phyloP scores from a whole-genome alignment of 2,797 vertebrate genomes.

The Telmatherina bonti region DNA sequence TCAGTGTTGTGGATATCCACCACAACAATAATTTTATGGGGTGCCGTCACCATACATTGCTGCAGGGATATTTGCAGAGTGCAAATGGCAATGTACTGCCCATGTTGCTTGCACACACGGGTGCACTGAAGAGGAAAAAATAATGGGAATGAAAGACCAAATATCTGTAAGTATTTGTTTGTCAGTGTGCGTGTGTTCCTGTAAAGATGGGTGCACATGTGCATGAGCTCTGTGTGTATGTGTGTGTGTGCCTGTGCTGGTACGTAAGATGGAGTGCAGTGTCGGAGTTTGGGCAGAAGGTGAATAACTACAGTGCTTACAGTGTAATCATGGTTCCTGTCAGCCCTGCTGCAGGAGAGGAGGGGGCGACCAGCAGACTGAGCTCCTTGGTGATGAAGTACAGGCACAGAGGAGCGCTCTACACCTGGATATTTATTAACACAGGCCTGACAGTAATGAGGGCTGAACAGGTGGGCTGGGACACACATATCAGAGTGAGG shows the following conservation, averaged over 20 bases:
- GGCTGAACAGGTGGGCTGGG: conserved; percentile 86
- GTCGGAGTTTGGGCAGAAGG: conserved; percentile 85
- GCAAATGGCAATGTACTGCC: conserved; percentile 56
- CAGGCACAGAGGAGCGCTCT: conserved; percentile 81
- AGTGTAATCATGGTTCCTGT: conserved; percentile 88
- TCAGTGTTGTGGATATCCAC: conserved; percentile 34
- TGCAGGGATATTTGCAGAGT: conserved; percentile 52
- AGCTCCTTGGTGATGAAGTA: conserved; percentile 84
- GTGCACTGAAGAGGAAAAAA: conserved; percentile 62
- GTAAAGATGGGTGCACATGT: conserved; percentile 50
- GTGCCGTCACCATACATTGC: conserved; percentile 45
- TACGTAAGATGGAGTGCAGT: conserved; percentile 83
- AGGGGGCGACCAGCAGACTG: conserved; percentile 75
- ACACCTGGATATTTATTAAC: conserved; percentile 90
- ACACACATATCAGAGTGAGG: conserved; percentile 83
- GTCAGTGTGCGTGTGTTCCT: conserved; percentile 68
- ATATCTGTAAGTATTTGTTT: conserved; percentile 79
- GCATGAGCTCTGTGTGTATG: conserved; percentile 51
- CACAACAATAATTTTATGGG: conserved; percentile 32
- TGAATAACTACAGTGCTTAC: conserved; percentile 88
- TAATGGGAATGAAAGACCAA: conserved; percentile 77
- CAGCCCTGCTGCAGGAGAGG: conserved; percentile 79
- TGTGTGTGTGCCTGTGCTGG: conserved; percentile 60
- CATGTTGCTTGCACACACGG: conserved; percentile 52
- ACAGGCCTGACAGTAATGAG: conserved; percentile 87